Evolutionary conservation across 2,113 vertebrate species (phyloP).

Genomic region (Melanostigma gelatinosum): DNA sequence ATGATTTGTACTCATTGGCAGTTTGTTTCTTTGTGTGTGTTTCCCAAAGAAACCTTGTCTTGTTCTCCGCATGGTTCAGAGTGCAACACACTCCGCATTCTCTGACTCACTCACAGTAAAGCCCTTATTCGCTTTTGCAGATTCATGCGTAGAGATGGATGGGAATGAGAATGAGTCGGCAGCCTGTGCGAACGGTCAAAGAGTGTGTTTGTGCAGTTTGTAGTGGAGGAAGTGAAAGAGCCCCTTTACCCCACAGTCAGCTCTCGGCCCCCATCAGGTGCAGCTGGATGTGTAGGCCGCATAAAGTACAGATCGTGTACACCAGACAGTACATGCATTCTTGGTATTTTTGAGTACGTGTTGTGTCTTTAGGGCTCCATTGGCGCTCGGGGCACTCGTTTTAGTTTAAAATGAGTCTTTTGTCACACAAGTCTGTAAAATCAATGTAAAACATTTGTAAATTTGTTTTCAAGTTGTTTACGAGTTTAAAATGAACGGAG

Average conservation of each 20-base stretch:
- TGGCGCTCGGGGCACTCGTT: background rate
- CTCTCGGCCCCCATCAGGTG: constrained; percentile 50
- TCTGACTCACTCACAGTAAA: constrained; percentile 50
- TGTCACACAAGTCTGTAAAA: background rate
- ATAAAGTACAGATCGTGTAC: background rate
- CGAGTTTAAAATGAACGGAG: background rate
- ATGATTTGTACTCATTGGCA: constrained; percentile 78
- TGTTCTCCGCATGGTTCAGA: constrained; percentile 20
- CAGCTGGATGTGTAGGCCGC: constrained; percentile 58
- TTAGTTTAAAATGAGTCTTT: background rate
- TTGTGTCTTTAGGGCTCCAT: background rate
- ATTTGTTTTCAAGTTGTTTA: background rate
- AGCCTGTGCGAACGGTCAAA: constrained; percentile 65
- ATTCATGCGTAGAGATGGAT: constrained; percentile 42
- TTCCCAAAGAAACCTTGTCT: constrained; percentile 30
- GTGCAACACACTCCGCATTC: constrained; percentile 1
- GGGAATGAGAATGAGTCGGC: constrained; percentile 74
- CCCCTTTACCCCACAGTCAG: constrained; percentile 44
- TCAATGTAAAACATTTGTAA: background rate
- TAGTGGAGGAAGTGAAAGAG: constrained; percentile 71
- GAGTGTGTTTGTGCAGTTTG: constrained; percentile 67
- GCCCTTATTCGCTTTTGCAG: constrained; percentile 50
- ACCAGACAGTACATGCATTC: background rate
- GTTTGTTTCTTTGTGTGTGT: background rate
- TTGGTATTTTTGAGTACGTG: background rate